Conservation (phyloP, 2,113 vertebrate genomes). For the Engraulis encrasicolus region DNA sequence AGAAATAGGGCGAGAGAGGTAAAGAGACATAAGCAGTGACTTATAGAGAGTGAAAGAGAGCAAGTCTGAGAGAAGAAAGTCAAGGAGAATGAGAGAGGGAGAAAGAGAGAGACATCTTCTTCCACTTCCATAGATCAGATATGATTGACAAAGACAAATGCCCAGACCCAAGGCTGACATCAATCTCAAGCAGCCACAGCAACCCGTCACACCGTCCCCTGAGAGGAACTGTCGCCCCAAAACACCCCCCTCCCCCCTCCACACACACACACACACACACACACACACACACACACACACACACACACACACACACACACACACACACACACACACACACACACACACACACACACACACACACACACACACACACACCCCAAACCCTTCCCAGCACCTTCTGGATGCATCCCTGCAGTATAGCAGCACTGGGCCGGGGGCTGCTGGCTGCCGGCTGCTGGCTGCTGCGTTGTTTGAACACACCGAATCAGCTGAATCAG, state of each 20-base stretch:
- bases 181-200: slow-evolving; percentile 48
- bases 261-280: no score
- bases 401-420: background rate
- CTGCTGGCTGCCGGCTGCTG: no score
- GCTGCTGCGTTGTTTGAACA: no score
- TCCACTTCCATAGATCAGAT: slow-evolving; percentile 65
- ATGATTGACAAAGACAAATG: slow-evolving; percentile 71
- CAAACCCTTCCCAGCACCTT: background rate
- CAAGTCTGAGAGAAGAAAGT: background rate
- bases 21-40: background rate
- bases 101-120: slow-evolving; percentile 48
- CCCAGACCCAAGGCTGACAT: slow-evolving; percentile 63
- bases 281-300: no score
- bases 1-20: background rate
- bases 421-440: no score
- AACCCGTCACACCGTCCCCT: background rate
- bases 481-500: slow-evolving; percentile 4
- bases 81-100: no score
- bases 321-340: no score
- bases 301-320: no score
- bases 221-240: no score
- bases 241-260: no score
- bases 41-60: background rate
- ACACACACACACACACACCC: background rate
- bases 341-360: no score